These are phyloP conservation scores for Drosophila tristis DNA, from an alignment of 1,140 invertebrate species.

Conservation along the genomic window DNA sequence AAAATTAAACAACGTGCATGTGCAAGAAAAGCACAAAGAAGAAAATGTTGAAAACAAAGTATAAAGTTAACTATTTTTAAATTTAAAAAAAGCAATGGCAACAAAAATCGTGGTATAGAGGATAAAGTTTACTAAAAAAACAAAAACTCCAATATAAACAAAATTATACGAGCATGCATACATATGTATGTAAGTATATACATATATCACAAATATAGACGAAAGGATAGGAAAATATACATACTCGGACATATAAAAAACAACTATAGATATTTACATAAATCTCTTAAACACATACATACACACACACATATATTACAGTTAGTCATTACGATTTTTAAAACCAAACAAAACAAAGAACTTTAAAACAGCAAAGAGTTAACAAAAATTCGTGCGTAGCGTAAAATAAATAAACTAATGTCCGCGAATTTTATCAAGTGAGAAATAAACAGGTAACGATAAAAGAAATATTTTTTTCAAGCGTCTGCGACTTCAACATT, in stretches of 20 bases:
- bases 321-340: conserved; percentile 57
- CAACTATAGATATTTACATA: conserved; percentile 20
- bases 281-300: conserved; percentile 10
- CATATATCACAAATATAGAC: conserved; percentile 3
- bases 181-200: conserved; percentile 32
- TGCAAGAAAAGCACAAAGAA: conserved; percentile 26
- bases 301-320: conserved; percentile 46
- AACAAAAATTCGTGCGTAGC: conserved; percentile 74
- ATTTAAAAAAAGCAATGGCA: conserved; percentile 49
- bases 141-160: conserved; percentile 20
- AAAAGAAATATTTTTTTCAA: no score
- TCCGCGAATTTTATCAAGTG: no score
- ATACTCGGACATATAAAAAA: no score
- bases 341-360: conserved; percentile 64
- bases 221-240: no score
- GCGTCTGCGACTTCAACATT: no score
- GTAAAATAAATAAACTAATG: conserved; percentile 40
- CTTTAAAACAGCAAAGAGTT: conserved; percentile 66
- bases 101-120: conserved; percentile 23
- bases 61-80: conserved; percentile 82
- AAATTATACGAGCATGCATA: conserved; percentile 17
- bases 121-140: no score
- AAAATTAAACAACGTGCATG: conserved; percentile 21
- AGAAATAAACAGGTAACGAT: no score
- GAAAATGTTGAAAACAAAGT: conserved; percentile 72